Conservation (phyloP, 2,888 invertebrate genomes). For the Chorisops tibialis region DNA sequence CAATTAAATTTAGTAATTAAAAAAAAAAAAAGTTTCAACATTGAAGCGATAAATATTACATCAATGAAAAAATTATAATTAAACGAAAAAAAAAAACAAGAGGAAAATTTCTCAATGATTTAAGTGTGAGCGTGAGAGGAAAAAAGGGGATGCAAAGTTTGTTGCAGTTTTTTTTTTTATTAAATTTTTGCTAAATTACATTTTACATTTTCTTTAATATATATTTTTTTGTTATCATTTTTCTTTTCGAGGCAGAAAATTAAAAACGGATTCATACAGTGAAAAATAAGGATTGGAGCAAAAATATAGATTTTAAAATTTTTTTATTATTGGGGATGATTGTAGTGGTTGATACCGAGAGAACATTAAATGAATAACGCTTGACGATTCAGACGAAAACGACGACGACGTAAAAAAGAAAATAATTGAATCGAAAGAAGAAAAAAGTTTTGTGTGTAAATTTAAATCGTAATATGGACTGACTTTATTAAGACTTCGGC, state of each 20-base stretch:
- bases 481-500: constrained; percentile 3
- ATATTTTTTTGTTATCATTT: constrained; percentile 11
- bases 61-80: background rate
- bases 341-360: too few relatives aligned
- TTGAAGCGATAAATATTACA: background rate
- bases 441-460: too few relatives aligned
- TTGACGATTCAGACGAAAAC: too few relatives aligned
- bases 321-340: too few relatives aligned
- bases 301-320: background rate
- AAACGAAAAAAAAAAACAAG: constrained; percentile 1
- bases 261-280: constrained; percentile 11
- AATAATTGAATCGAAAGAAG: too few relatives aligned
- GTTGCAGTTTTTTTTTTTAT: constrained; percentile 3
- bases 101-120: too few relatives aligned
- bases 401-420: too few relatives aligned
- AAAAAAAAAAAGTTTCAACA: background rate
- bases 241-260: constrained; percentile 4
- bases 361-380: too few relatives aligned
- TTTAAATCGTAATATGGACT: constrained; percentile 1
- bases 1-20: constrained; percentile 11
- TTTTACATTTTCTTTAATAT: constrained; percentile 19
- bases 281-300: constrained; percentile 3
- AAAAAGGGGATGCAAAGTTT: constrained; percentile 4
- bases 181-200: constrained; percentile 10
- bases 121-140: constrained; percentile 6